Percentiles rank a stretch among this genome's conserved stretches.
These are phyloP conservation scores for Zaprionus ghesquierei DNA, from an alignment of 1,140 invertebrate genomes.

Conservation along the genomic window DNA sequence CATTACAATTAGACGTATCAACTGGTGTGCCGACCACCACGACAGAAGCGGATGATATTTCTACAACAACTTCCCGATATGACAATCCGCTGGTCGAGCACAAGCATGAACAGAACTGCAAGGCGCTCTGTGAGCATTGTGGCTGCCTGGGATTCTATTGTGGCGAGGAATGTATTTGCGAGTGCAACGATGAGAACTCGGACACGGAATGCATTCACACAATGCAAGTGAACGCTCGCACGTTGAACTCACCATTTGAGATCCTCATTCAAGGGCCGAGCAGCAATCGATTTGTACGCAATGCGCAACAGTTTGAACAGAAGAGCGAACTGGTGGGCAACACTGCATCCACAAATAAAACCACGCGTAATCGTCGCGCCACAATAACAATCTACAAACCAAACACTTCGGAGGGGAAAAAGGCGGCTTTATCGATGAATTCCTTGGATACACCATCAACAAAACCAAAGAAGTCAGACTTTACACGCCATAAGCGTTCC, in stretches of 20 bases:
- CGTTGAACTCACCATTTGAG: constrained; percentile 63
- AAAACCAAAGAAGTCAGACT: constrained; percentile 28
- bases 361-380: constrained; percentile 52
- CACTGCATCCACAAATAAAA: constrained; percentile 4
- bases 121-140: constrained; percentile 74
- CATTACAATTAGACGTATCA: constrained; percentile 30
- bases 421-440: constrained; percentile 21
- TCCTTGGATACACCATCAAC: constrained; percentile 16
- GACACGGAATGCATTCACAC: constrained; percentile 72
- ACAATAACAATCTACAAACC: constrained; percentile 75
- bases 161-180: constrained; percentile 81
- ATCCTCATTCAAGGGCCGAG: constrained; percentile 78
- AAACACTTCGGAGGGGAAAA: not conserved
- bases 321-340: constrained; percentile 30
- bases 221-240: constrained; percentile 69
- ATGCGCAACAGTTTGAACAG: constrained; percentile 73
- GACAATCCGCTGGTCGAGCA: constrained; percentile 53
- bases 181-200: constrained; percentile 75
- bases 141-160: constrained; percentile 81
- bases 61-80: constrained; percentile 13
- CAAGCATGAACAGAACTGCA: constrained; percentile 68
- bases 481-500: constrained; percentile 51
- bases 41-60: not conserved
- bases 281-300: constrained; percentile 72
- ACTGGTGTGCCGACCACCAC: constrained; percentile 3